These are phyloP conservation scores for Dinomys branickii DNA, from an alignment of 2,113 vertebrate genomes.

Conservation along the genomic window DNA sequence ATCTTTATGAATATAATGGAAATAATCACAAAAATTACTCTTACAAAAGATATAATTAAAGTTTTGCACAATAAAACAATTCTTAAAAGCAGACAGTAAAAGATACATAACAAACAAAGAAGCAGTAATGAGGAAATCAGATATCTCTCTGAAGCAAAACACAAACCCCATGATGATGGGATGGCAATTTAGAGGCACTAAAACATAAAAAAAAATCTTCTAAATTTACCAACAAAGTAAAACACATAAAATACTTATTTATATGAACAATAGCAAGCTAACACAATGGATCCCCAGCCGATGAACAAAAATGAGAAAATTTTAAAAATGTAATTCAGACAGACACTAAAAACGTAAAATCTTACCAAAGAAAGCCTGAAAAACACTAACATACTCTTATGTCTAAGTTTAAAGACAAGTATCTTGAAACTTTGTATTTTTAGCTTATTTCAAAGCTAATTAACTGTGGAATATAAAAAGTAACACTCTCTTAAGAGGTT, in stretches of 20 bases:
- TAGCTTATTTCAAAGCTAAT: slow-evolving; percentile 42
- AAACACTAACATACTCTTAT: not conserved
- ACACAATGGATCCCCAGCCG: not conserved
- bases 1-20: not conserved
- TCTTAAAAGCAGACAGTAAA: not conserved
- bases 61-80: not conserved
- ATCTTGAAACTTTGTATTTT: not conserved
- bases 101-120: not conserved
- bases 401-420: slow-evolving; percentile 12
- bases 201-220: not conserved
- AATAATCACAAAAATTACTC: not conserved
- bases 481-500: not conserved
- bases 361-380: not conserved
- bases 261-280: not conserved
- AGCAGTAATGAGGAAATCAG: not conserved
- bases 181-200: not conserved
- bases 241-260: not conserved
- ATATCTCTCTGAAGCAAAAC: not conserved
- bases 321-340: not conserved
- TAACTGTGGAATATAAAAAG: not conserved
- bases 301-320: not conserved
- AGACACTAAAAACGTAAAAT: not conserved
- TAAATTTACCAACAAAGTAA: not conserved
- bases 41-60: not conserved
- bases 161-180: not conserved